These are phyloP conservation scores for Sphaerophoria taeniata DNA, from an alignment of 2,888 invertebrate genomes.

Conservation along the genomic window DNA sequence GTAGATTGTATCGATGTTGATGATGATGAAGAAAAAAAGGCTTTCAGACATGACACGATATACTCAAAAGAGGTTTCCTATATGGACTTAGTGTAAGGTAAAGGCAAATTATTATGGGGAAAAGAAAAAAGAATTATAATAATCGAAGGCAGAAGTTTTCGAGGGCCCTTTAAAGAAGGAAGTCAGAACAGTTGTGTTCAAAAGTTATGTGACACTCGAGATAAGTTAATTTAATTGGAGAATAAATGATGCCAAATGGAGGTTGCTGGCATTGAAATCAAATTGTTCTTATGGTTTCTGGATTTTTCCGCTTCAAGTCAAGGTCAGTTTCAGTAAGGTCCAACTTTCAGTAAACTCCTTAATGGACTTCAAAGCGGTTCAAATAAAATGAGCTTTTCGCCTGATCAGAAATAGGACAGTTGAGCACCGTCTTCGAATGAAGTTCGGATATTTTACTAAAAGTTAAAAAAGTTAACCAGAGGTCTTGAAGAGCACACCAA, in stretches of 20 bases:
- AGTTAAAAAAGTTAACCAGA: no score
- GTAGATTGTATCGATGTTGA: slow-evolving; percentile 46
- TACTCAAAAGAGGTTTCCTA: slow-evolving; percentile 23
- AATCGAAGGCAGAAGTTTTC: slow-evolving; percentile 16
- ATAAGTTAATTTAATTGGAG: neutral
- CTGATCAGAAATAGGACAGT: no score
- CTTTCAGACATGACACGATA: slow-evolving; percentile 24
- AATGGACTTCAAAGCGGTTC: no score
- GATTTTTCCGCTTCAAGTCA: no score
- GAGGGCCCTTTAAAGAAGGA: slow-evolving; percentile 31
- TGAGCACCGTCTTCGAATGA: no score
- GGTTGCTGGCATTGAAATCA: no score
- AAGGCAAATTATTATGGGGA: slow-evolving; percentile 33
- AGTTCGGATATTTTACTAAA: no score
- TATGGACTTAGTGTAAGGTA: neutral
- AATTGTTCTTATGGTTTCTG: no score
- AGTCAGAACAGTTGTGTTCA: slow-evolving; percentile 31
- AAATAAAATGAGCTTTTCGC: no score
- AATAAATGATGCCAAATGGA: neutral
- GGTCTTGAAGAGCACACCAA: no score
- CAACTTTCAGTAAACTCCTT: no score
- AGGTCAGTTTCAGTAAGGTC: no score
- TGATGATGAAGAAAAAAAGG: slow-evolving; percentile 42
- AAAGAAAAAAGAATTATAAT: slow-evolving; percentile 15
- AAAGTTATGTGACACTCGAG: slow-evolving; percentile 4